A percentile compares a stretch with the other conserved stretches of the same genome.
Conservation (phyloP, 2,888 invertebrate genomes). For the Pachymerium ferrugineum region DNA sequence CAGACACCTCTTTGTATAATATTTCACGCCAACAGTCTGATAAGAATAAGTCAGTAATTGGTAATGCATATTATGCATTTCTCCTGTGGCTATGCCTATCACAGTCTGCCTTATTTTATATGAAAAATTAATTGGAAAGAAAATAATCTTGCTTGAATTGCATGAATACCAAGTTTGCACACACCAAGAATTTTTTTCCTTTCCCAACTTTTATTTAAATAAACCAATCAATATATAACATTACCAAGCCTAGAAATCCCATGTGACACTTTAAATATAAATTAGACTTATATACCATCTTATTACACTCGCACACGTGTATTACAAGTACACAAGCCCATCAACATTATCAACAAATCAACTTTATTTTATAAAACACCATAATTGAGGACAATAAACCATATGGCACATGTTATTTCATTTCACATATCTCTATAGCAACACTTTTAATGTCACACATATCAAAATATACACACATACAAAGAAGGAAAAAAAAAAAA, state of each 20-base stretch:
- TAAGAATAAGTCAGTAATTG: conserved; percentile 19
- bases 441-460: conserved; percentile 11
- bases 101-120: conserved; percentile 1
- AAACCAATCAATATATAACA: background rate
- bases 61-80: conserved; percentile 19
- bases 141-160: conserved; percentile 3
- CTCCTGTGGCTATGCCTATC: conserved; percentile 5
- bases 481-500: too few species aligned
- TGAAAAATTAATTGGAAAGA: conserved; percentile 17
- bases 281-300: background rate
- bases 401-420: background rate
- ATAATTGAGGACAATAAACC: conserved; percentile 6
- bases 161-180: conserved; percentile 13
- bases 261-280: background rate
- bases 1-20: conserved; percentile 16
- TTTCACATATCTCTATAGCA: conserved; percentile 6
- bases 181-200: too few species aligned
- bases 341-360: conserved; percentile 16
- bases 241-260: background rate
- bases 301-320: background rate
- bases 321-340: background rate
- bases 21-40: conserved; percentile 2
- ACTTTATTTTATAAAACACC: background rate
- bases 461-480: background rate
- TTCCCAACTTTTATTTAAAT: background rate